A percentile compares a stretch with the other conserved stretches of the same genome.
Conservation (phyloP, 2,797 vertebrate genomes). For the Pangasius krempfi region DNA sequence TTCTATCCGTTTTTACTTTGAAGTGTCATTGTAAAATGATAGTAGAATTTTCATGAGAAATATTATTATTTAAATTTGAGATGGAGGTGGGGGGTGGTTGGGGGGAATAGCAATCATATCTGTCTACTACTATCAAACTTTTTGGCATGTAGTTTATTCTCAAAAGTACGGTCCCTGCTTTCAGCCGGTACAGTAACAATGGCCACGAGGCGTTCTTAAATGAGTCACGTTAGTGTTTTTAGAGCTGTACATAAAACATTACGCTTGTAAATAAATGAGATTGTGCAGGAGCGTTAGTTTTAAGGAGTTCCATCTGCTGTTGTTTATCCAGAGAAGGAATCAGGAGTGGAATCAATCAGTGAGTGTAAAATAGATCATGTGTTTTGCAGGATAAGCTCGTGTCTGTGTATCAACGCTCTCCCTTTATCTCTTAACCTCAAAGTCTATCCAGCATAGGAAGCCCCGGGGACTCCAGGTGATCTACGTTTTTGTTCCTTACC, state of each 20-base stretch:
- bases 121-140: not conserved
- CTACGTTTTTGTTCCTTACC: not conserved
- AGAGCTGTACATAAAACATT: slow-evolving; percentile 65
- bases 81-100: not conserved
- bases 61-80: slow-evolving; percentile 26
- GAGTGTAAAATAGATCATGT: not conserved
- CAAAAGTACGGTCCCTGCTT: not conserved
- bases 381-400: not conserved
- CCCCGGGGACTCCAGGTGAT: not conserved
- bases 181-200: slow-evolving; percentile 16
- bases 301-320: not conserved
- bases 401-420: not conserved
- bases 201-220: not conserved
- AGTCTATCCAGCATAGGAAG: not conserved
- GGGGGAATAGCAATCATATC: not conserved
- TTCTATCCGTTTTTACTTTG: not conserved
- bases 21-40: not conserved
- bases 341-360: not conserved
- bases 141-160: slow-evolving; percentile 12
- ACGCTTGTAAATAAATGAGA: slow-evolving; percentile 66
- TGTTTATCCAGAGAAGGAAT: not conserved
- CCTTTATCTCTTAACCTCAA: not conserved
- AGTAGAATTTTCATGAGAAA: slow-evolving; percentile 15
- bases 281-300: not conserved
- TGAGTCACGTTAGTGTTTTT: slow-evolving; percentile 34